Base-by-base conservation (phyloP, 2,888 invertebrate species). In the Meandrusa payeni region DNA sequence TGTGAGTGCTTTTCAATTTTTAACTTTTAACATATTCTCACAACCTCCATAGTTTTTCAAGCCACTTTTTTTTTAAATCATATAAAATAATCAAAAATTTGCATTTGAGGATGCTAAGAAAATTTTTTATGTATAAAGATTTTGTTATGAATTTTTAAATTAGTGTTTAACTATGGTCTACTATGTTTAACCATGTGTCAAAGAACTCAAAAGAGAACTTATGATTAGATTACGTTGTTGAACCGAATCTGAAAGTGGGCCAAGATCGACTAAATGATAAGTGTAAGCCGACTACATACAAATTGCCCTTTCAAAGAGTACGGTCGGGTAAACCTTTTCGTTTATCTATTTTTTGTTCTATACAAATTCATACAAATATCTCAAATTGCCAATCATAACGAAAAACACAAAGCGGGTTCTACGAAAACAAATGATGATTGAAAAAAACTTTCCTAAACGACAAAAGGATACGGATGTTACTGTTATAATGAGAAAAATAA, bases 231-330 rank as follows among this genome's bases (percentile, higher is more conserved):
- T n/a, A n/a, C n/a, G n/a, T n/a, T n/a, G n/a, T n/a, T n/a, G n/a
- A n/a, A n/a, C n/a, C n/a, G n/a, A n/a, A n/a, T n/a, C n/a, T 39
- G 9, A 7, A 39, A 7, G 20, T 22, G 20, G 27, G 6, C 50
- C n/a, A n/a, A n/a, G n/a, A n/a, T n/a, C n/a, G 57, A 52, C 50
- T 56, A 57, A 66, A 64, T 58, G 60, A 60, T 33, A 65, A 62
- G 62, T 60, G 61, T 64, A 60, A 54, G 59, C 57, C 59, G 57
- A 64, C 63, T 62, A 69, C 70, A 73, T 69, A 76, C 71, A 73
- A 74, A 79, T 74, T 69, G 66, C 66, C 55, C 61, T 52, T 49
- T 50, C 47, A 45, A 45, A 57, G 45, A 58, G 69, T 66, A 62
- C 61, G 67, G 58, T 64, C 48, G 51, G 48, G 36, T 28, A 46